phyloP scores from a whole-genome alignment of 2,797 vertebrate species.

The Melanotaenia boesemani region DNA sequence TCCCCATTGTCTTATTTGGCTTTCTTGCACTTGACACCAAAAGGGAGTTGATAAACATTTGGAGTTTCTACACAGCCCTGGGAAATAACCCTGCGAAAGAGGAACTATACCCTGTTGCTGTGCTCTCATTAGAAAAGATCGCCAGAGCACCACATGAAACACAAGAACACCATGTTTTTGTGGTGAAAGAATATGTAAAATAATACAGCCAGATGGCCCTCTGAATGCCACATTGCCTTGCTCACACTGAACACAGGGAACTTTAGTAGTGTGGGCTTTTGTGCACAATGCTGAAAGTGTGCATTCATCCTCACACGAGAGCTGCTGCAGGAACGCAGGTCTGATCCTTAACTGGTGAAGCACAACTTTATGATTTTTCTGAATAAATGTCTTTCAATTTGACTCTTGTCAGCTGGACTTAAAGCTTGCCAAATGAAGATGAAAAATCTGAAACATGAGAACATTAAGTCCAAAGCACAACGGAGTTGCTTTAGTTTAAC shows the following conservation, averaged over 20 bases:
- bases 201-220: slow-evolving; percentile 87
- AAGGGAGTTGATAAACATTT: slow-evolving; percentile 67
- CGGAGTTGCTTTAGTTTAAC: neutral
- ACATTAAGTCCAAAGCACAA: neutral
- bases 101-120: slow-evolving; percentile 75
- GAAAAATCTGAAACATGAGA: neutral
- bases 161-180: slow-evolving; percentile 80
- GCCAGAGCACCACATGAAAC: slow-evolving; percentile 76
- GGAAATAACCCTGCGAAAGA: slow-evolving; percentile 79
- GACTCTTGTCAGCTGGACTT: neutral
- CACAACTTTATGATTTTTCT: slow-evolving; percentile 17
- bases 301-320: slow-evolving; percentile 81
- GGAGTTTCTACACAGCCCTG: slow-evolving; percentile 65
- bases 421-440: neutral
- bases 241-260: slow-evolving; percentile 81
- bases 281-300: slow-evolving; percentile 80
- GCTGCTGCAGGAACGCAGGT: slow-evolving; percentile 67
- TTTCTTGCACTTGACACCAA: slow-evolving; percentile 44
- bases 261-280: slow-evolving; percentile 83
- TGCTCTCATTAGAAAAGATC: slow-evolving; percentile 69
- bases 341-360: slow-evolving; percentile 45
- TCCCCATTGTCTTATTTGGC: slow-evolving; percentile 53
- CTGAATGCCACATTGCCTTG: slow-evolving; percentile 81
- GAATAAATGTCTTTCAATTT: neutral
- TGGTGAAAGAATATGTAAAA: slow-evolving; percentile 88